phyloP scores from a whole-genome alignment of 2,888 invertebrate species.

The Gymnoscelis rufifasciata region DNA sequence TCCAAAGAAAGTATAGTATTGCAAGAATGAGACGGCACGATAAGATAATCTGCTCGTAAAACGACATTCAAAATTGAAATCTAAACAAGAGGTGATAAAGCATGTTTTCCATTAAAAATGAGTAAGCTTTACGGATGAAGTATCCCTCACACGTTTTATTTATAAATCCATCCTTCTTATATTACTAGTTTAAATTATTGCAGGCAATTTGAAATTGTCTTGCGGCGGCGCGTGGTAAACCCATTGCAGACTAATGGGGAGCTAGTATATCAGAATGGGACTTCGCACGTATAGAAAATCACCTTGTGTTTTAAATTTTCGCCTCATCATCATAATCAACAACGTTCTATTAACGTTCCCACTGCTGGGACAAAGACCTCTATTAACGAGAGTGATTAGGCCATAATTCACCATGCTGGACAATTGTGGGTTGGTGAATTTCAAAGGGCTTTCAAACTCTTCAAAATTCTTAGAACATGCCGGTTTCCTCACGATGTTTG shows the following conservation, averaged over 20 bases:
- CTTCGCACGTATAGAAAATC: slow-evolving; percentile 5
- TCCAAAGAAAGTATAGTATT: not conserved
- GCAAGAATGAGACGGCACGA: no score
- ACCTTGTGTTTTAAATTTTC: not conserved
- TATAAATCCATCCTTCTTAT: slow-evolving; percentile 57
- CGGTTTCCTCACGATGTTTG: no score
- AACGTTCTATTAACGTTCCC: no score
- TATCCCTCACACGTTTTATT: slow-evolving; percentile 47
- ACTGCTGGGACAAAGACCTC: no score
- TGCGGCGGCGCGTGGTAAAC: slow-evolving; percentile 43
- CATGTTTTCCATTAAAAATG: not conserved
- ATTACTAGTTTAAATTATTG: slow-evolving; percentile 58
- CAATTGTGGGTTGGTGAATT: no score
- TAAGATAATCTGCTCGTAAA: not conserved
- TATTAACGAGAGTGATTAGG: no score
- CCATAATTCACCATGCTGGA: no score
- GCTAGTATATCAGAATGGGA: slow-evolving; percentile 13
- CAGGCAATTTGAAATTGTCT: slow-evolving; percentile 64
- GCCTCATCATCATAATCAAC: no score
- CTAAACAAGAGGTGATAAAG: not conserved
- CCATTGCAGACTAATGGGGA: slow-evolving; percentile 17
- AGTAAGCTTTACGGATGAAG: slow-evolving; percentile 19
- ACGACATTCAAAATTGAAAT: not conserved
- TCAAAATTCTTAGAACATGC: no score
- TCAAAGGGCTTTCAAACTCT: no score